These are phyloP conservation scores for Canis aureus DNA, from an alignment of 2,113 vertebrate genomes.

Conservation along the genomic window DNA sequence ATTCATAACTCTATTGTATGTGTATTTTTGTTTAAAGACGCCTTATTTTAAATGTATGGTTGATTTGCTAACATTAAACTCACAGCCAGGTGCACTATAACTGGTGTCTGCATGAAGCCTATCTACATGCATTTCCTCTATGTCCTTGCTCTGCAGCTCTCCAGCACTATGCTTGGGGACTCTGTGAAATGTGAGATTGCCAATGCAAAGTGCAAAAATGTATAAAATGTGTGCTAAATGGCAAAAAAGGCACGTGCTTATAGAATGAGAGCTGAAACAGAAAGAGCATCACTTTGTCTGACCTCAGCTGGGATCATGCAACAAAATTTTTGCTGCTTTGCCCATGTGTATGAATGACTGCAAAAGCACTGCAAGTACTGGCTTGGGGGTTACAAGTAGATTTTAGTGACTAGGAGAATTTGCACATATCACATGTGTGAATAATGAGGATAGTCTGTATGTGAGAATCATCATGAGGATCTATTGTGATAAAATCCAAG, in stretches of 20 bases:
- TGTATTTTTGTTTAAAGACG: slow-evolving; percentile 28
- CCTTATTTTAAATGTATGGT: neutral
- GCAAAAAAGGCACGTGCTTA: neutral
- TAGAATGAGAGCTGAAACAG: neutral
- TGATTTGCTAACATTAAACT: slow-evolving; percentile 11
- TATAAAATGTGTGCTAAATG: neutral
- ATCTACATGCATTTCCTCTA: neutral
- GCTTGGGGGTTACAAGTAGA: neutral
- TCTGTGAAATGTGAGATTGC: neutral
- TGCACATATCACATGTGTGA: neutral
- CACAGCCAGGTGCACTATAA: neutral
- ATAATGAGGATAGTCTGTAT: neutral
- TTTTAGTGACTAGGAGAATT: neutral
- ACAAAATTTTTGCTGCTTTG: neutral
- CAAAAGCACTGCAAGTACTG: neutral
- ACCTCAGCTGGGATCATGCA: neutral
- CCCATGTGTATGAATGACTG: neutral
- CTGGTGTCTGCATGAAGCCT: neutral
- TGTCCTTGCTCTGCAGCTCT: neutral
- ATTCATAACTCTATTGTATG: neutral
- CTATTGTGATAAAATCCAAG: neutral
- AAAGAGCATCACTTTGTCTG: neutral
- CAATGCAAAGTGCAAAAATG: neutral
- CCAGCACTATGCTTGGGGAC: neutral
- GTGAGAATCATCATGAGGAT: neutral